Percentiles rank a stretch among this genome's conserved stretches.
These are phyloP conservation scores for Melanotus villosus DNA, from an alignment of 2,888 invertebrate species.

Conservation along the genomic window DNA sequence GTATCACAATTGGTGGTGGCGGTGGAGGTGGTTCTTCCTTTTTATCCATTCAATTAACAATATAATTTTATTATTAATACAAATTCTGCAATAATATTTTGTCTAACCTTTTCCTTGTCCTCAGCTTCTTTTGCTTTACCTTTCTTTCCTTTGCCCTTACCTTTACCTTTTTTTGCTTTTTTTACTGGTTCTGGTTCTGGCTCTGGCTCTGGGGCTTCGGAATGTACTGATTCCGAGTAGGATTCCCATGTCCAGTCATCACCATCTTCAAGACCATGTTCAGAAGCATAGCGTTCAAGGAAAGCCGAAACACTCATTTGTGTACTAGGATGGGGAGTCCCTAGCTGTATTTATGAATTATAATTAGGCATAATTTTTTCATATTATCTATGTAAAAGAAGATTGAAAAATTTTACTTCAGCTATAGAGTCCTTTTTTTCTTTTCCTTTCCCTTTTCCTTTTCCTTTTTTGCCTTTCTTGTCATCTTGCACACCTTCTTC, in stretches of 20 bases:
- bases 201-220: not conserved
- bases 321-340: not conserved
- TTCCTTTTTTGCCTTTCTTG: conserved; percentile 1
- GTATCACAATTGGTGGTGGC: no score
- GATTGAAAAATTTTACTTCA: not conserved
- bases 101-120: not conserved
- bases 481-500: no score
- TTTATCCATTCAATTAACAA: not conserved
- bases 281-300: not conserved
- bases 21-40: not conserved
- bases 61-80: no score
- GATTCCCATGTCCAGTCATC: conserved; percentile 34
- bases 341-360: no score
- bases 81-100: not conserved
- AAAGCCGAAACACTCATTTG: not conserved
- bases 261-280: conserved; percentile 1
- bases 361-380: no score
- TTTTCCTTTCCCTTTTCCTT: not conserved
- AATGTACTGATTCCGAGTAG: not conserved
- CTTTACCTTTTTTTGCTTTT: conserved; percentile 7
- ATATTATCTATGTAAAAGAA: not conserved
- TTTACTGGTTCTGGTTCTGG: not conserved
- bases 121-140: not conserved
- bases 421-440: not conserved
- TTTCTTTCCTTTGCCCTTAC: not conserved